These are phyloP conservation scores for Pangasius larnaudii DNA, from an alignment of 2,797 vertebrate species.

Conservation along the genomic window DNA sequence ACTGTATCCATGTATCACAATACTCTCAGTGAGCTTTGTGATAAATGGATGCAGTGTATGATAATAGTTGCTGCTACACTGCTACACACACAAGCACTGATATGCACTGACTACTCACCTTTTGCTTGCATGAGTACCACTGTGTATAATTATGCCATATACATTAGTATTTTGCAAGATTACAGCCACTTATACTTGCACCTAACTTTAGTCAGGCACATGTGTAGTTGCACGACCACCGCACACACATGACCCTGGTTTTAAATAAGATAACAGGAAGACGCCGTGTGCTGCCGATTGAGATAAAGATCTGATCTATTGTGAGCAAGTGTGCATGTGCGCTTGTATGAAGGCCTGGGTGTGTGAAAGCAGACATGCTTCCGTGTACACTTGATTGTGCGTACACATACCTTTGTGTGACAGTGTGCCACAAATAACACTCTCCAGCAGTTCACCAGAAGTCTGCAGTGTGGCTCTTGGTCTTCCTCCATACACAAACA, in stretches of 20 bases:
- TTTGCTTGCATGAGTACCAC: neutral
- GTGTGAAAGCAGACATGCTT: constrained; percentile 39
- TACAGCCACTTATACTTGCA: neutral
- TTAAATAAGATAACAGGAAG: constrained; percentile 58
- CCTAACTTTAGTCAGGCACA: neutral
- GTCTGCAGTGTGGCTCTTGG: neutral
- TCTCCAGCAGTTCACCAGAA: constrained; percentile 19
- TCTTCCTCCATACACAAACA: constrained; percentile 3
- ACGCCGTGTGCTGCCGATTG: constrained; percentile 23
- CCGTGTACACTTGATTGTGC: constrained; percentile 35
- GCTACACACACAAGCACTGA: neutral
- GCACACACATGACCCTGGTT: constrained; percentile 14
- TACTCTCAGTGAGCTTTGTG: neutral
- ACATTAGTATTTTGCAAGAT: neutral
- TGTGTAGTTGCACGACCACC: neutral
- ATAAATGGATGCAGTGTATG: no score
- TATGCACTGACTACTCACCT: neutral
- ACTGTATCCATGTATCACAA: neutral
- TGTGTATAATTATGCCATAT: neutral
- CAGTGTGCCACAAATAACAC: constrained; percentile 48
- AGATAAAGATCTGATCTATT: constrained; percentile 47
- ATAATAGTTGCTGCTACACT: neutral
- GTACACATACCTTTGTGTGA: constrained; percentile 41
- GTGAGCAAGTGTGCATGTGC: constrained; percentile 42
- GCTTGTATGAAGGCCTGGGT: constrained; percentile 38